Percentiles rank a stretch among this genome's conserved stretches.
phyloP scores from a whole-genome alignment of 30 jellyfish, hydroid and myxozoan genomes.

The Pseudorhiza aurosa region DNA sequence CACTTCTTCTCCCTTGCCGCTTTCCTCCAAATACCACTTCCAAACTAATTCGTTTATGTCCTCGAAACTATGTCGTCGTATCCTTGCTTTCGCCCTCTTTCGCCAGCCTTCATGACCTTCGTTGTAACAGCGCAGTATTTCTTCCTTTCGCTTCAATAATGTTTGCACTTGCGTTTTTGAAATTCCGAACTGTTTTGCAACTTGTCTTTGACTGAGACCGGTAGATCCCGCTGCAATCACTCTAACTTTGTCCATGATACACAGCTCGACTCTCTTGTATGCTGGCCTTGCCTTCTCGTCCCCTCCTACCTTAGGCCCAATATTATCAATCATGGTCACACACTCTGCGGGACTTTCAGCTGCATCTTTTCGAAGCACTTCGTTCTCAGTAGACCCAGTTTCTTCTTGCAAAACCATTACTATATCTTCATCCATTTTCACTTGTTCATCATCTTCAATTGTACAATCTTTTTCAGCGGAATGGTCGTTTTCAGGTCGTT shows the following conservation, averaged over 20 bases:
- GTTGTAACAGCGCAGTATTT: slow-evolving; percentile 49
- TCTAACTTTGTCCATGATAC: slow-evolving; percentile 60
- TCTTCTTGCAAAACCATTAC: slow-evolving; percentile 1
- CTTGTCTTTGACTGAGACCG: slow-evolving; percentile 64
- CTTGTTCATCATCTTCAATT: background rate
- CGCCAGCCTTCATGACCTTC: slow-evolving; percentile 57
- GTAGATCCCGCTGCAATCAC: slow-evolving; percentile 61
- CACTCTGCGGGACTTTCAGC: background rate
- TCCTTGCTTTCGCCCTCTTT: slow-evolving; percentile 44
- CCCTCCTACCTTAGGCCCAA: slow-evolving; percentile 12
- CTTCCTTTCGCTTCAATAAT: slow-evolving; percentile 60
- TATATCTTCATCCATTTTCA: background rate
- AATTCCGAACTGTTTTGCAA: slow-evolving; percentile 70
- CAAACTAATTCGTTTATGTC: slow-evolving; percentile 39
- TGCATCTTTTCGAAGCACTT: background rate
- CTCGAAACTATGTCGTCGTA: slow-evolving; percentile 43
- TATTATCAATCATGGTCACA: background rate
- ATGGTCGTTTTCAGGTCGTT: background rate
- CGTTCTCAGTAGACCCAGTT: background rate
- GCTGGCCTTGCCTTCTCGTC: background rate
- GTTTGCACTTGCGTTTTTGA: slow-evolving; percentile 72
- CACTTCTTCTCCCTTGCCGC: background rate
- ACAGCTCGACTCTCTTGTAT: slow-evolving; percentile 56
- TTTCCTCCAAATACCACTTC: slow-evolving; percentile 37
- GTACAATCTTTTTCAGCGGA: background rate